These are phyloP conservation scores for Threskiornis aethiopicus DNA, from an alignment of 2,797 vertebrate species.

Conservation along the genomic window DNA sequence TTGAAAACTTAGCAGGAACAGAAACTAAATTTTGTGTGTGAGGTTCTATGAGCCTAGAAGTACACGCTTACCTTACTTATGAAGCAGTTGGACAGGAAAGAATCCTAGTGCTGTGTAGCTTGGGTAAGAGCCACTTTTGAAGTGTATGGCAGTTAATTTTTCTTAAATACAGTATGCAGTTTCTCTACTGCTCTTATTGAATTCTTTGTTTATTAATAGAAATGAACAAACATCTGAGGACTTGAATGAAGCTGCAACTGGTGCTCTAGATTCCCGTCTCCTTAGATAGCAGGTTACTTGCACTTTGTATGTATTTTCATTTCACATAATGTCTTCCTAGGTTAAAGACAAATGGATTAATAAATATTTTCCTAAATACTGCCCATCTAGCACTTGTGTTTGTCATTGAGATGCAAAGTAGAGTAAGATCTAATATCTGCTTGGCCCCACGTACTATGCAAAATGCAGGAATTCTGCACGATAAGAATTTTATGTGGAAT, in stretches of 20 bases:
- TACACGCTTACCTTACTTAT: background rate
- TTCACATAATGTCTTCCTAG: background rate
- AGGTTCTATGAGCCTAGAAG: background rate
- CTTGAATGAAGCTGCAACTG: background rate
- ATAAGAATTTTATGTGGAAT: background rate
- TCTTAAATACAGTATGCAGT: background rate
- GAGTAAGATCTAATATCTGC: background rate
- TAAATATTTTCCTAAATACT: background rate
- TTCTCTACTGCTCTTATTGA: background rate
- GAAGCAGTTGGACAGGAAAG: background rate
- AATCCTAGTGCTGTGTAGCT: background rate
- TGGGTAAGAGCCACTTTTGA: background rate
- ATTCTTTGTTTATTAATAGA: background rate
- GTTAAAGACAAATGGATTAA: background rate
- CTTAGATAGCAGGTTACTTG: background rate
- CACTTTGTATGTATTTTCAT: background rate
- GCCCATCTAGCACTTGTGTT: background rate
- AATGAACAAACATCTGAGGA: background rate
- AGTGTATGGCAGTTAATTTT: background rate
- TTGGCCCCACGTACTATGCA: background rate
- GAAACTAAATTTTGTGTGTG: background rate
- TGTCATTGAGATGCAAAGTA: background rate
- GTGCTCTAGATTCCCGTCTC: background rate
- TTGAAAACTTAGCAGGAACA: background rate
- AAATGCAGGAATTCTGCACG: background rate